Percentiles rank a stretch among this genome's conserved stretches.
These are phyloP conservation scores for Gryllus bimaculatus DNA, from an alignment of 1,140 invertebrate species.

Conservation along the genomic window DNA sequence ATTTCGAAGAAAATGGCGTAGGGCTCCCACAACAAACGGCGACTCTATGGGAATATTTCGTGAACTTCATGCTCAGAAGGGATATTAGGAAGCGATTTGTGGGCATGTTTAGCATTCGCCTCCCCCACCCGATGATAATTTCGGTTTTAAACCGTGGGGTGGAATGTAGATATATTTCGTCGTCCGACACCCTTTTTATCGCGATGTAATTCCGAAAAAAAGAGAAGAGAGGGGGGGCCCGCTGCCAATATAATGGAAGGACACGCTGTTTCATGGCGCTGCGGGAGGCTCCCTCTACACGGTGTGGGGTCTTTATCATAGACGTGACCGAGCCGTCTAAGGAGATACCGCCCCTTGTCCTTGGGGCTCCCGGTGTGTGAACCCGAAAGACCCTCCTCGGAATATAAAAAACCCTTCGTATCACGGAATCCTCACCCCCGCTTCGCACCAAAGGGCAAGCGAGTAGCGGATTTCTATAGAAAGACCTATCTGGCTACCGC, in stretches of 20 bases:
- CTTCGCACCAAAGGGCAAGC: not conserved
- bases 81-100: not conserved
- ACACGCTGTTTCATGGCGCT: not conserved
- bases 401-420: not conserved
- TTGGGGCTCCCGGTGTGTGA: not conserved
- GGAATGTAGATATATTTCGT: not conserved
- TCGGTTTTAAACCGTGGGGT: not conserved
- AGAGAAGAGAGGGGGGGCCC: not conserved
- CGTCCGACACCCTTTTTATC: not conserved
- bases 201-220: not conserved
- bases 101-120: not conserved
- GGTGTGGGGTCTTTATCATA: not conserved
- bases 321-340: not conserved
- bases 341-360: not conserved
- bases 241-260: slow-evolving; percentile 1
- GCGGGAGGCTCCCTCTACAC: too few species aligned
- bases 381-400: not conserved
- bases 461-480: not conserved
- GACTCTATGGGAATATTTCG: not conserved
- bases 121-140: not conserved
- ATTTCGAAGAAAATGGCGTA: too few species aligned
- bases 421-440: not conserved
- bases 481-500: not conserved
- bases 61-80: not conserved
- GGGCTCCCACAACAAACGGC: not conserved